Evolutionary conservation across 2,113 vertebrate genomes (phyloP).

Genomic region (Campylomormyrus numenius): DNA sequence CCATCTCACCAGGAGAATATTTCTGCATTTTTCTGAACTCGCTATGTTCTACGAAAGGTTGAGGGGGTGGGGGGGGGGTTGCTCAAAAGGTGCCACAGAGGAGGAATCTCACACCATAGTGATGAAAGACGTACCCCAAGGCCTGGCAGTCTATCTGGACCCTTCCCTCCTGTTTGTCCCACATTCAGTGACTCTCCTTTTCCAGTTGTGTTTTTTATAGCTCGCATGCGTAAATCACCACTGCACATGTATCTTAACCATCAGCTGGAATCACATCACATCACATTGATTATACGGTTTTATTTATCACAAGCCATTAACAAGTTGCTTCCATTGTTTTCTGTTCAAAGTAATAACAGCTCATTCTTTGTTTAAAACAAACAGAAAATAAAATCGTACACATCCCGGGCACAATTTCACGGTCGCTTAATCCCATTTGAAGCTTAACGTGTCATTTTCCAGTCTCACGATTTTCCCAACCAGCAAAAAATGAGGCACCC

Average conservation of each 20-base stretch:
- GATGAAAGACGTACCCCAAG: slow-evolving; percentile 48
- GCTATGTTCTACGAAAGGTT: not conserved
- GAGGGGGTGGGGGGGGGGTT: not conserved
- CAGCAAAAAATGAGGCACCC: not conserved
- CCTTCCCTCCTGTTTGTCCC: not conserved
- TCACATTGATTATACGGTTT: not conserved
- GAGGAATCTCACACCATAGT: slow-evolving; percentile 60
- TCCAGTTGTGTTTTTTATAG: not conserved
- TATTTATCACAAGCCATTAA: not conserved
- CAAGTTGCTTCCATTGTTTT: not conserved
- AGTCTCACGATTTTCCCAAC: not conserved
- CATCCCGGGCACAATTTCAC: not conserved
- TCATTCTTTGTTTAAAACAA: not conserved
- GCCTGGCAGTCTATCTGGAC: slow-evolving; percentile 24
- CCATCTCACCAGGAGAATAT: slow-evolving; percentile 39
- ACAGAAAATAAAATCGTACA: not conserved
- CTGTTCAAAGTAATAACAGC: not conserved
- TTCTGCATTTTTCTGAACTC: slow-evolving; percentile 11
- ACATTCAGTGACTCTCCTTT: not conserved
- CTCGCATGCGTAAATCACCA: not conserved
- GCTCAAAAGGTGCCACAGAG: slow-evolving; percentile 38
- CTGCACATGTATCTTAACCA: not conserved
- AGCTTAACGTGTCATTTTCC: not conserved
- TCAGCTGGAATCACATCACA: not conserved
- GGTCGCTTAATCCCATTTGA: not conserved